phyloP scores from a whole-genome alignment of 2,113 vertebrate genomes.

The Leucopsar rothschildi region DNA sequence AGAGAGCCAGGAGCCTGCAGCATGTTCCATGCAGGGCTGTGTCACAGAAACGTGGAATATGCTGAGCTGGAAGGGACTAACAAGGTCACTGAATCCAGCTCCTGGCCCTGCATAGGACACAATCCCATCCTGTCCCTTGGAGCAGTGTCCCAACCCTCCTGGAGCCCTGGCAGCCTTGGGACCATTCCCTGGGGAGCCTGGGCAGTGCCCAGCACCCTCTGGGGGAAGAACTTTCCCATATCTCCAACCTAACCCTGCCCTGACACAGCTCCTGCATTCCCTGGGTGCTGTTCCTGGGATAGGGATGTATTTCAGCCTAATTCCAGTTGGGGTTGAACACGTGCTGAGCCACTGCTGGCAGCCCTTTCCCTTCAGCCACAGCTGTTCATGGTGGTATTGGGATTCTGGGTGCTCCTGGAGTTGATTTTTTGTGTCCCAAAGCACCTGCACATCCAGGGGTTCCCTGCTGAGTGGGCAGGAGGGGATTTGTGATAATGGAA shows the following conservation, averaged over 20 bases:
- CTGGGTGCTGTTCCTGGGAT: background rate
- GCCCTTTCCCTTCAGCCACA: background rate
- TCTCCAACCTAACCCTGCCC: accelerated
- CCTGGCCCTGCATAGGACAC: background rate
- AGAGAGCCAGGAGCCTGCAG: accelerated
- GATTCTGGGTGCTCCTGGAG: background rate
- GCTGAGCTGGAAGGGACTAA: background rate
- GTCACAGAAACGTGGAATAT: background rate
- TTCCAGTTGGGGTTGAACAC: background rate
- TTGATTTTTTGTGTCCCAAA: background rate
- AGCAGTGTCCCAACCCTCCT: accelerated
- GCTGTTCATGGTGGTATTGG: accelerated
- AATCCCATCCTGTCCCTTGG: background rate
- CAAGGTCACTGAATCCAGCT: background rate
- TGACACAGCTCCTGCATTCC: background rate
- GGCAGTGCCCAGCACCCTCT: background rate
- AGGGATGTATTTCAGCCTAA: background rate
- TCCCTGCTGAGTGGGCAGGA: background rate
- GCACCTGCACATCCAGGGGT: background rate
- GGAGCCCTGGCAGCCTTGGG: background rate
- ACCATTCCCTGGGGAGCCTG: background rate
- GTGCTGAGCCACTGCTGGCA: background rate
- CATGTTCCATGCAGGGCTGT: background rate
- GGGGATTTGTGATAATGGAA: background rate
- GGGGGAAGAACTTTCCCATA: background rate